Evolutionary conservation across 2,113 vertebrate species (phyloP), one percentile per base, ranked within the genome.

Genomic region (Amphiprion ocellaris): DNA sequence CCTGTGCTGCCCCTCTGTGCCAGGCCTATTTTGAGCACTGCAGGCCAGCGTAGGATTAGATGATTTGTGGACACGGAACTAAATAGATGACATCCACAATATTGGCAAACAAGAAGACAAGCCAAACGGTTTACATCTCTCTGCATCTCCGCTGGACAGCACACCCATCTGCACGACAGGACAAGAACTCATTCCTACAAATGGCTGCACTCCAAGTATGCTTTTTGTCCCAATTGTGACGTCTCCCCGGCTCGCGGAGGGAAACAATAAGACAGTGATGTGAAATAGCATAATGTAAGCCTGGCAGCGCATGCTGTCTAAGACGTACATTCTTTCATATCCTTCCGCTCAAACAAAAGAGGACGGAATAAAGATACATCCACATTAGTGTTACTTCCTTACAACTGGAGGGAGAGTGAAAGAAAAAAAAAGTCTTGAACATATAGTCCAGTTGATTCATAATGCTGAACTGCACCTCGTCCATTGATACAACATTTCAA

Each of bases 401-500:
- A 23, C 3, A 21, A 75, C 77, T 63, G 50, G 24, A 70, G 71
- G 74, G 71, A 55, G 47, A 60, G 30, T 26, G 24, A 67, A 47
- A 72, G 44, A 66, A 73, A 65, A 62, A 62, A 21, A 55, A 65
- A 50, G 77, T 47, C 49, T 59, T 92, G 26, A 87, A 86, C 86
- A 79, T 81, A 84, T 23, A 39, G 67, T 73, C 52, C 49, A 19
- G 79, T 70, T 47, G 69, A 94, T 92, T 94, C 88, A 90, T 87
- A 84, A 89, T 59, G 79, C 77, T 64, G 61, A 56, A 59, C 70
- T 74, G 71, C 69, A 84, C 65, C 58, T 86, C 90, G 41, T 74
- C 87, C 87, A 92, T 92, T 93, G 82, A 94, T 91, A 90, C 81
- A 85, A 58, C 67, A 89, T 92, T 92, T 89, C 76, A 92, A 88